Evolutionary conservation across 2,797 vertebrate species (phyloP).

Genomic region (Phrynocephalus vlangalii): DNA sequence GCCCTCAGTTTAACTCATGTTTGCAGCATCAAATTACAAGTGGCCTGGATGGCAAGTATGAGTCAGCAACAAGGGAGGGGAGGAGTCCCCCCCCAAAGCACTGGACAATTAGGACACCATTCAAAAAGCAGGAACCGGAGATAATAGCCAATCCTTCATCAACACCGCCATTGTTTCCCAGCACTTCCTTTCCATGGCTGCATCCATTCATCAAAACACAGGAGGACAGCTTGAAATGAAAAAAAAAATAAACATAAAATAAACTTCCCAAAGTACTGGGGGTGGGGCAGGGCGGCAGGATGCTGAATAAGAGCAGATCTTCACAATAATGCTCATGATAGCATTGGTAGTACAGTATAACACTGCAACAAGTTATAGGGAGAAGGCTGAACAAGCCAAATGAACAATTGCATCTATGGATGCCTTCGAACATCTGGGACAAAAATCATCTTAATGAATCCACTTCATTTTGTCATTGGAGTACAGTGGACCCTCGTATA

Average conservation of each 20-base stretch:
- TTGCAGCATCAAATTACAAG: background rate
- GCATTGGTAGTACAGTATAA: background rate
- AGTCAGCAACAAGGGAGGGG: accelerated
- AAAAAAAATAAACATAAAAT: constrained; percentile 2
- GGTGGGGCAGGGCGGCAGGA: background rate
- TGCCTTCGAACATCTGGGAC: too few relatives aligned
- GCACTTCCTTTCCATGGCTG: constrained; percentile 17
- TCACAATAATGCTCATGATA: background rate
- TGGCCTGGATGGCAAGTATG: background rate
- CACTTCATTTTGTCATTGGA: too few relatives aligned
- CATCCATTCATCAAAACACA: constrained; percentile 8
- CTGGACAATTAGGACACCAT: background rate
- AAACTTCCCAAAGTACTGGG: background rate
- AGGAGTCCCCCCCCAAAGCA: background rate
- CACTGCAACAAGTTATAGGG: background rate
- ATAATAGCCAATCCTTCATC: constrained; percentile 32
- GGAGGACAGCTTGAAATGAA: background rate
- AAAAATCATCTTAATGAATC: too few relatives aligned
- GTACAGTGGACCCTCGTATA: too few relatives aligned
- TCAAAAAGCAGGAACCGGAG: background rate
- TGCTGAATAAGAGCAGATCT: background rate
- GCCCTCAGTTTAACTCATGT: background rate
- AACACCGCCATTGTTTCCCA: constrained; percentile 29
- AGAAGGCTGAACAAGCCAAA: background rate
- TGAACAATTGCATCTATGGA: background rate